Evolutionary conservation across 2,888 invertebrate species (phyloP).

Genomic region (Trilocha varians): DNA sequence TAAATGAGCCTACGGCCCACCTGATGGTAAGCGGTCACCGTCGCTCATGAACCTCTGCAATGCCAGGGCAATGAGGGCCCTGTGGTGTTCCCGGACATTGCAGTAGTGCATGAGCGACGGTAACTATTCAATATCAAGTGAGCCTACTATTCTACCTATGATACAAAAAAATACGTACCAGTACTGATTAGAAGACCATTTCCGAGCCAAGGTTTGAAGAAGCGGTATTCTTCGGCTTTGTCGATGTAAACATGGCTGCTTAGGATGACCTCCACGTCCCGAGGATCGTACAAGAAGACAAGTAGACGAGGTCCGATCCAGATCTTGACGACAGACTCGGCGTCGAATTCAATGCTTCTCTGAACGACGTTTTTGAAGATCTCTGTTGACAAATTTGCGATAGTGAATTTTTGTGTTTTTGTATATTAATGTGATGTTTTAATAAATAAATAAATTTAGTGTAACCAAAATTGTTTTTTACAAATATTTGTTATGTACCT

Average conservation of each 20-base stretch:
- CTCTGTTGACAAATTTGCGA: slow-evolving; percentile 50
- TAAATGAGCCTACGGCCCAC: no score
- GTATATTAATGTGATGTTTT: neutral
- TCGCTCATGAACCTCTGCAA: no score
- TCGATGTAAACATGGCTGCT: slow-evolving; percentile 87
- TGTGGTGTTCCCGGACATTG: no score
- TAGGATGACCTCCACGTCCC: slow-evolving; percentile 83
- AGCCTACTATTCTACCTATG: no score
- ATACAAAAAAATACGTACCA: slow-evolving; percentile 66
- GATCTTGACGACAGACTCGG: slow-evolving; percentile 72
- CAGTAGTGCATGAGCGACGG: no score
- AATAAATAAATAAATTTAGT: no score
- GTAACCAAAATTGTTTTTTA: no score
- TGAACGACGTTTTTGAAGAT: slow-evolving; percentile 77
- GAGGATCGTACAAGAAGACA: slow-evolving; percentile 82
- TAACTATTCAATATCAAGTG: no score
- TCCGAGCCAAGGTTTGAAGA: slow-evolving; percentile 89
- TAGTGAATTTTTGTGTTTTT: neutral
- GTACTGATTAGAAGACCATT: slow-evolving; percentile 86
- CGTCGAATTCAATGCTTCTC: slow-evolving; percentile 70
- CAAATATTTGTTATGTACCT: no score
- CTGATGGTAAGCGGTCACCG: no score
- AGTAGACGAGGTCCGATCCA: slow-evolving; percentile 86
- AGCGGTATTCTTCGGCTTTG: slow-evolving; percentile 84
- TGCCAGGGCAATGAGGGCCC: no score